Conservation (phyloP, 2,113 vertebrate species). For the Nestor notabilis region DNA sequence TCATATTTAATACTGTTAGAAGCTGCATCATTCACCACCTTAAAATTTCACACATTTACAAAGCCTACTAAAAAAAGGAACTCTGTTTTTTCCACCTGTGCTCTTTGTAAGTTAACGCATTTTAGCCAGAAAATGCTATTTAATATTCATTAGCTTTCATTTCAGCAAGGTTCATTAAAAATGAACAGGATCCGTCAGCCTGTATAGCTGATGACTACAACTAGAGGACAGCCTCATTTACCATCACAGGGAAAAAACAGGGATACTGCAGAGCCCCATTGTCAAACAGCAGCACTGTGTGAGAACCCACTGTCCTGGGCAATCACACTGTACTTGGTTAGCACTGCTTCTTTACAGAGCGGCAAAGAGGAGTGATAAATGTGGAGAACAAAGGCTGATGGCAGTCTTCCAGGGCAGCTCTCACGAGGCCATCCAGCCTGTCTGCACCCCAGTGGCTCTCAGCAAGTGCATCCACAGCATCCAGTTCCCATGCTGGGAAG, state of each 20-base stretch:
- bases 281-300: not conserved
- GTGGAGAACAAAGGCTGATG: not conserved
- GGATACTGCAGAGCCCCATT: not conserved
- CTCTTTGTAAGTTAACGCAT: not conserved
- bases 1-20: not conserved
- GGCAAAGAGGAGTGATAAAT: not conserved
- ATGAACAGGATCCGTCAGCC: not conserved
- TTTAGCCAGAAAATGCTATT: not conserved
- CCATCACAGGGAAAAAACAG: fast-evolving
- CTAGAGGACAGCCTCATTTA: not conserved
- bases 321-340: not conserved
- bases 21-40: not conserved
- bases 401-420: not conserved
- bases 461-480: no score
- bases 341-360: not conserved
- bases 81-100: not conserved
- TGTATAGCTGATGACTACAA: not conserved
- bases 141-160: not conserved
- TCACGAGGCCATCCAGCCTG: not conserved
- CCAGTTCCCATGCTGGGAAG: fast-evolving
- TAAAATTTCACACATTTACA: constrained; percentile 11
- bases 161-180: not conserved
- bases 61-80: not conserved
- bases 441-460: not conserved
- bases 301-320: not conserved